A percentile compares a stretch with the other conserved stretches of the same genome.
phyloP scores from a whole-genome alignment of 2,888 invertebrate species.

The Ennomos erosarius region DNA sequence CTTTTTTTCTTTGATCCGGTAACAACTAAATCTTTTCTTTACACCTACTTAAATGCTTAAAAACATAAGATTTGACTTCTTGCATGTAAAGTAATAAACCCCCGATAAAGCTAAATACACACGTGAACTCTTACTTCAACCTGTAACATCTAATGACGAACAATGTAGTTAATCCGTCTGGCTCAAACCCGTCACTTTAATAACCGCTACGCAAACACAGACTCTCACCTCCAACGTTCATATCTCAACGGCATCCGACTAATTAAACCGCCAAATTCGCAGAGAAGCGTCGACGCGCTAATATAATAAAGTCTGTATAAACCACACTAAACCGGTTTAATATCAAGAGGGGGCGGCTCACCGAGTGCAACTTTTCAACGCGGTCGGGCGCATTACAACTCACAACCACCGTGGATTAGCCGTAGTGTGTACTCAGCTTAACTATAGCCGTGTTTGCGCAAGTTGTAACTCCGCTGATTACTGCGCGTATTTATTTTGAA shows the following conservation, averaged over 20 bases:
- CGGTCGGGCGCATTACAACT: constrained; percentile 70
- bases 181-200: constrained; percentile 45
- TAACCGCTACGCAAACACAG: constrained; percentile 41
- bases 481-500: constrained; percentile 19
- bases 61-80: neutral
- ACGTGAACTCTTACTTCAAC: constrained; percentile 7
- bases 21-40: too few relatives aligned
- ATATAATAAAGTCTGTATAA: constrained; percentile 81
- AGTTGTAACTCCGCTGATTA: constrained; percentile 49
- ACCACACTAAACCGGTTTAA: constrained; percentile 79
- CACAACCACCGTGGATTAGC: constrained; percentile 70
- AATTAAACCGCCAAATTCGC: constrained; percentile 38
- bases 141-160: constrained; percentile 15
- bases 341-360: constrained; percentile 66
- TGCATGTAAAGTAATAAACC: neutral
- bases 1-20: too few relatives aligned
- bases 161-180: constrained; percentile 34
- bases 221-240: constrained; percentile 54
- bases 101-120: constrained; percentile 16
- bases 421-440: constrained; percentile 66
- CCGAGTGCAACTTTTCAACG: constrained; percentile 69
- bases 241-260: constrained; percentile 50
- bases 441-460: constrained; percentile 64
- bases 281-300: constrained; percentile 71
- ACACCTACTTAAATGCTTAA: neutral